Percentiles rank a stretch among this genome's conserved stretches.
Evolutionary conservation across 2,888 invertebrate genomes (phyloP).

Genomic region (Lycaena phlaeas): DNA sequence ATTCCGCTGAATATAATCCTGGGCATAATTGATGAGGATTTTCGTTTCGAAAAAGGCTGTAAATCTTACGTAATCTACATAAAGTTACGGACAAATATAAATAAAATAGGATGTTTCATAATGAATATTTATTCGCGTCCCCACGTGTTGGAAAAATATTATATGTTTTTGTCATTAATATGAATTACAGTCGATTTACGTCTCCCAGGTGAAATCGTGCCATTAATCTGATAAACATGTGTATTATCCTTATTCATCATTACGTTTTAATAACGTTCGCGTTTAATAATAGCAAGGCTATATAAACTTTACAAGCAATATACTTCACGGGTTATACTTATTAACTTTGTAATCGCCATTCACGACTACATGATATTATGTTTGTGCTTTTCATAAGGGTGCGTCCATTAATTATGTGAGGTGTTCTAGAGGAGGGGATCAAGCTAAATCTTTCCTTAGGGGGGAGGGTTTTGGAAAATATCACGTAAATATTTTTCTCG

Average conservation of each 20-base stretch:
- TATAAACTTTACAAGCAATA: too few relatives aligned
- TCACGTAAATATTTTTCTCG: too few relatives aligned
- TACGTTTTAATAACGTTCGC: background rate
- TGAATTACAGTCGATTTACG: slow-evolving; percentile 1
- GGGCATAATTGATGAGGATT: background rate
- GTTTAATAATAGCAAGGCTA: too few relatives aligned
- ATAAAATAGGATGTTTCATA: background rate
- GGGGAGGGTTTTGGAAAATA: too few relatives aligned
- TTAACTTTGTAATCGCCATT: too few relatives aligned
- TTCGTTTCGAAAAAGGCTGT: background rate
- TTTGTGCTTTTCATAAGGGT: too few relatives aligned
- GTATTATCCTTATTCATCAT: slow-evolving; percentile 1
- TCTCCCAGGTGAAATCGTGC: background rate
- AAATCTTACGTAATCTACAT: slow-evolving; percentile 1
- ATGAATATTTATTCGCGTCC: background rate
- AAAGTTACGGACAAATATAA: background rate
- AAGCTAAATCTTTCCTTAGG: too few relatives aligned
- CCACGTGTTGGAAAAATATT: background rate
- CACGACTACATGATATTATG: too few relatives aligned
- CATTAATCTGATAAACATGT: background rate
- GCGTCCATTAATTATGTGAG: too few relatives aligned
- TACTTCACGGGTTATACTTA: too few relatives aligned
- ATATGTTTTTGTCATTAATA: background rate
- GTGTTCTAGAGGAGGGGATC: too few relatives aligned
- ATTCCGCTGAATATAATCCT: background rate